A percentile compares a stretch with the other conserved stretches of the same genome.
Evolutionary conservation across 2,888 invertebrate genomes (phyloP).

Genomic region (Sipunculus nudus): DNA sequence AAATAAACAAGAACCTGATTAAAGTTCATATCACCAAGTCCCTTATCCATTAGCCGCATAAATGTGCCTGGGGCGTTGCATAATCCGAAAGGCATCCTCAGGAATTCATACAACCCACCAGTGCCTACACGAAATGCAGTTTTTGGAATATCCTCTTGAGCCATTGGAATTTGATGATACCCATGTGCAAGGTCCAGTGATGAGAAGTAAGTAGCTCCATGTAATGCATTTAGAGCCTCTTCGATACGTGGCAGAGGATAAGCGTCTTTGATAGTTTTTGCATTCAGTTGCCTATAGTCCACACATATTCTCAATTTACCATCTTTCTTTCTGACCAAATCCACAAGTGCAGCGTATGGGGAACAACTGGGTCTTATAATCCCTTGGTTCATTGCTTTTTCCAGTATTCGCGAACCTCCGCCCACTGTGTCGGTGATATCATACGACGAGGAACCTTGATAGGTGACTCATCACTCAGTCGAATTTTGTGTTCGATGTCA

Average conservation of each 20-base stretch:
- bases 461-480: constrained; percentile 21
- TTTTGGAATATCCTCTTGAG: constrained; percentile 34
- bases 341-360: constrained; percentile 40
- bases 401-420: constrained; percentile 28
- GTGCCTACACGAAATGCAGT: constrained; percentile 40
- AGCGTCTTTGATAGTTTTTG: constrained; percentile 38
- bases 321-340: constrained; percentile 38
- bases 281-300: constrained; percentile 44
- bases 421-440: constrained; percentile 25
- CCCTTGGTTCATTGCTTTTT: constrained; percentile 13
- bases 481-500: too few species aligned
- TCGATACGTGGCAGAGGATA: constrained; percentile 46
- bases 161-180: constrained; percentile 43
- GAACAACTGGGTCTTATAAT: constrained; percentile 15
- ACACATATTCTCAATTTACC: constrained; percentile 38
- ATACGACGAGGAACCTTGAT: constrained; percentile 25
- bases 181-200: constrained; percentile 38
- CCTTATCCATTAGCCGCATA: constrained; percentile 35
- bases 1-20: constrained; percentile 35
- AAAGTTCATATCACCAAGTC: constrained; percentile 35
- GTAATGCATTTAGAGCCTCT: constrained; percentile 37
- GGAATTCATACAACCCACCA: constrained; percentile 35
- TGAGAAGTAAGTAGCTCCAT: constrained; percentile 36
- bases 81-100: constrained; percentile 36
- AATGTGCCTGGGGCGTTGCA: constrained; percentile 39